phyloP scores from a whole-genome alignment of 2,113 vertebrate genomes.

The Nibea albiflora region DNA sequence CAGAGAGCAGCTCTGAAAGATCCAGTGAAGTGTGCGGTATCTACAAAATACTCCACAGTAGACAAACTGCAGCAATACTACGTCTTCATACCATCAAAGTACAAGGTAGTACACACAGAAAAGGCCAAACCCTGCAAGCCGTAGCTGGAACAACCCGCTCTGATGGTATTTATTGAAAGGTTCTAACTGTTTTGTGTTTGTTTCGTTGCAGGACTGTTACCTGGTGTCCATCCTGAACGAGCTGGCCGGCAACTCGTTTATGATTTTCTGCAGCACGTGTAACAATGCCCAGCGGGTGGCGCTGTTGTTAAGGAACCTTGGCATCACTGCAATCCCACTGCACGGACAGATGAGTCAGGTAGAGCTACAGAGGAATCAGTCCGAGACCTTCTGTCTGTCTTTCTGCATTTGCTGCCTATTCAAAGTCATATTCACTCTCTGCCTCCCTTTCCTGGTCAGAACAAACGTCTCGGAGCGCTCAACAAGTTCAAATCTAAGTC shows the following conservation, averaged over 20 bases:
- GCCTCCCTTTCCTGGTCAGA: conserved; percentile 77
- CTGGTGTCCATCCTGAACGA: conserved; percentile 97
- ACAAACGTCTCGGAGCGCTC: conserved; percentile 93
- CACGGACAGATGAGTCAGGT: conserved; percentile 99
- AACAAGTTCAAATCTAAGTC: conserved; percentile 99
- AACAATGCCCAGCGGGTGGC: conserved; percentile 96
- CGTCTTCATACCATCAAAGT: conserved; percentile 96
- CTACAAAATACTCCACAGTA: conserved; percentile 96
- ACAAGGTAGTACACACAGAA: conserved; percentile 87
- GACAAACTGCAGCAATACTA: conserved; percentile 99
- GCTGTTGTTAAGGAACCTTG: conserved; percentile 93
- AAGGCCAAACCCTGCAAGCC: neutral
- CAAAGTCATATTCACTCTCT: neutral
- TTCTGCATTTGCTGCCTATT: neutral
- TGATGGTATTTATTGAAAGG: neutral
- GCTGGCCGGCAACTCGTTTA: conserved; percentile 97
- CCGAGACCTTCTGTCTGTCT: neutral
- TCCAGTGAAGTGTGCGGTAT: conserved; percentile 96
- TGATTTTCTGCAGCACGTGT: conserved; percentile 97
- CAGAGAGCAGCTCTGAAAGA: conserved; percentile 95
- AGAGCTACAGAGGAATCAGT: neutral
- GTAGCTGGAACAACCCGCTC: no score
- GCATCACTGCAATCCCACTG: conserved; percentile 96
- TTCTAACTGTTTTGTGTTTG: neutral
- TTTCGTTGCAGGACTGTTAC: conserved; percentile 90